Evolutionary conservation across 2,888 invertebrate species (phyloP), one percentile per base, ranked within the genome.

Genomic region (Stegophylla sp.): DNA sequence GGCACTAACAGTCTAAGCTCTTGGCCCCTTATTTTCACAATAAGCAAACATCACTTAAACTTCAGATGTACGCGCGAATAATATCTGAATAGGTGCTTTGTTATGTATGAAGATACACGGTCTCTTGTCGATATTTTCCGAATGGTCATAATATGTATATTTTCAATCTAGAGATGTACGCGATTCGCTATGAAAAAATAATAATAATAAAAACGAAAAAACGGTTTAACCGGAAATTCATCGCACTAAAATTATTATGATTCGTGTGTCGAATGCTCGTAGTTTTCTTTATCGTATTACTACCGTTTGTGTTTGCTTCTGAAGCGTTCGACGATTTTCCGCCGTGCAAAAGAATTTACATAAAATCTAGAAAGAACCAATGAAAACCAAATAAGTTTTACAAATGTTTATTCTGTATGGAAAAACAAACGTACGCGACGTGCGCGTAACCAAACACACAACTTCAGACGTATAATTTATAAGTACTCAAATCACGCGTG

Each of bases 391-490:
- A 61, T 48, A 63, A 61, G 48, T 61, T 72, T 26, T 28, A 48
- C 63, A 63, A 63, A 74, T 63, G 63, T 74, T 74, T 73, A 71
- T 73, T 59, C 48, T 61, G 15, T 20, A 5, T 51, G 45, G 28
- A 48, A 59, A 45, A 72, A 48, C 3, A 63, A 74, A 74, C 74
- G 13, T 12, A 48, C 4, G 28, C 3, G 15, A 34, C 34, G 63
- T 23, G 20, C 28, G n/a, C 13, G 34, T n/a, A 10, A 59, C 59
- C 56, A 56, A 61, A n/a, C 45, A 43, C 59, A 73, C 45, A 41
- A 63, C 61, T 45, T 48, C 17, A 43, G 56, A 72, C 41, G 51
- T 28, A 26, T 73, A n/a, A 51, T 7, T 34, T 34, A 34, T 34
- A 34, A 34, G 34, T 34, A 34, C 26, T 45, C 4, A 48, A 73